phyloP scores from a whole-genome alignment of 2,797 vertebrate species.

The Scleropages formosus region DNA sequence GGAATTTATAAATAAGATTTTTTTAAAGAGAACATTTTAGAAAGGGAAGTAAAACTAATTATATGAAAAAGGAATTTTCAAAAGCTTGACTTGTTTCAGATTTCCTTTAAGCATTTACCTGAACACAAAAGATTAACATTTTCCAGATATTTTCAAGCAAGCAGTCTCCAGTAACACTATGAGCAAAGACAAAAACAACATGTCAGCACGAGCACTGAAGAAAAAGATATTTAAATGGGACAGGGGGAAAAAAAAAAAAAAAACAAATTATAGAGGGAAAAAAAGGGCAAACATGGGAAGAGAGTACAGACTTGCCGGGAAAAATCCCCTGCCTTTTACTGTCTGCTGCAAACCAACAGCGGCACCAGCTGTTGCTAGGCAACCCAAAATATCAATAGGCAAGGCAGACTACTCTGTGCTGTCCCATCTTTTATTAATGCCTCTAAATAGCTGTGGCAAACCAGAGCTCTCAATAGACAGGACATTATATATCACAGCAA shows the following conservation, averaged over 20 bases:
- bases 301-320: constrained; percentile 47
- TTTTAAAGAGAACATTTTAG: neutral
- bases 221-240: constrained; percentile 27
- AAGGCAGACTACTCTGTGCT: constrained; percentile 49
- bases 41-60: neutral
- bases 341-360: constrained; percentile 39
- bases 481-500: neutral
- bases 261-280: constrained; percentile 15
- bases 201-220: constrained; percentile 23
- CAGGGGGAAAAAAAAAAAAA: constrained; percentile 3
- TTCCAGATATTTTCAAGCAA: neutral
- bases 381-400: constrained; percentile 68
- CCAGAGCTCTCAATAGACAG: neutral
- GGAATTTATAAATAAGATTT: too few species aligned
- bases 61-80: neutral
- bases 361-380: constrained; percentile 38
- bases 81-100: neutral
- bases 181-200: constrained; percentile 22
- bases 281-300: constrained; percentile 36
- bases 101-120: neutral
- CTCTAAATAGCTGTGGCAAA: constrained; percentile 23
- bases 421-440: constrained; percentile 62
- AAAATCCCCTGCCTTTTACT: constrained; percentile 48
- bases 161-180: neutral
- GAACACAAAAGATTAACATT: constrained; percentile 1